Evolutionary conservation across 92 coral and sea anemone species (phyloP).

Genomic region (Porites rus): DNA sequence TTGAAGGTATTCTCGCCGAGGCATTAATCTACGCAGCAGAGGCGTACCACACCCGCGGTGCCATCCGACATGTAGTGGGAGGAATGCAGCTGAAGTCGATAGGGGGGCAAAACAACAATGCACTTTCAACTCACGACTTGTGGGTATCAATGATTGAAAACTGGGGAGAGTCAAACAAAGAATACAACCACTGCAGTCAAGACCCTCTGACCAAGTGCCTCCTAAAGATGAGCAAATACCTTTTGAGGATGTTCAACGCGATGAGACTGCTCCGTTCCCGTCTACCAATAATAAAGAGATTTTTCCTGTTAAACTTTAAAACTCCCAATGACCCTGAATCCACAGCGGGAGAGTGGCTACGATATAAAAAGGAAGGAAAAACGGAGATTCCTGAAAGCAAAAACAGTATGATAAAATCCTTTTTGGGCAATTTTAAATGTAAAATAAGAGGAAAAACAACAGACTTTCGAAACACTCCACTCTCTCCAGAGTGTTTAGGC

Average conservation of each 20-base stretch:
- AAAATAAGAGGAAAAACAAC: too few relatives aligned
- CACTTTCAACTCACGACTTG: slow-evolving; percentile 56
- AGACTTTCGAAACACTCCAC: background rate
- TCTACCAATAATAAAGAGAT: slow-evolving; percentile 10
- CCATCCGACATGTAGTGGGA: slow-evolving; percentile 86
- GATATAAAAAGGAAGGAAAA: slow-evolving; percentile 39
- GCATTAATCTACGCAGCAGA: slow-evolving; percentile 81
- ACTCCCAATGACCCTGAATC: slow-evolving; percentile 28
- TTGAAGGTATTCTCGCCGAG: slow-evolving; percentile 39
- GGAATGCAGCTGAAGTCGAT: slow-evolving; percentile 69
- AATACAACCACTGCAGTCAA: slow-evolving; percentile 44
- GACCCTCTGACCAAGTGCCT: slow-evolving; percentile 53
- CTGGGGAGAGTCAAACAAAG: slow-evolving; percentile 87
- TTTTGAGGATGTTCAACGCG: slow-evolving; percentile 68
- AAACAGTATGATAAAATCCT: background rate
- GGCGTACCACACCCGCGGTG: slow-evolving; percentile 82
- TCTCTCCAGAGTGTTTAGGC: slow-evolving; percentile 22
- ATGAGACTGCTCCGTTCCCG: slow-evolving; percentile 45
- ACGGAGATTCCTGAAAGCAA: slow-evolving; percentile 12
- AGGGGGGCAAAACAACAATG: background rate
- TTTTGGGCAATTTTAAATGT: slow-evolving; percentile 41
- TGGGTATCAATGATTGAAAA: slow-evolving; percentile 92
- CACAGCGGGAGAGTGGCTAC: slow-evolving; percentile 45
- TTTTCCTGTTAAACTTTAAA: slow-evolving; percentile 50
- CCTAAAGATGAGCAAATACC: slow-evolving; percentile 80